These are phyloP conservation scores for Drosophila ironensis DNA, from an alignment of 1,140 invertebrate genomes.

Conservation along the genomic window DNA sequence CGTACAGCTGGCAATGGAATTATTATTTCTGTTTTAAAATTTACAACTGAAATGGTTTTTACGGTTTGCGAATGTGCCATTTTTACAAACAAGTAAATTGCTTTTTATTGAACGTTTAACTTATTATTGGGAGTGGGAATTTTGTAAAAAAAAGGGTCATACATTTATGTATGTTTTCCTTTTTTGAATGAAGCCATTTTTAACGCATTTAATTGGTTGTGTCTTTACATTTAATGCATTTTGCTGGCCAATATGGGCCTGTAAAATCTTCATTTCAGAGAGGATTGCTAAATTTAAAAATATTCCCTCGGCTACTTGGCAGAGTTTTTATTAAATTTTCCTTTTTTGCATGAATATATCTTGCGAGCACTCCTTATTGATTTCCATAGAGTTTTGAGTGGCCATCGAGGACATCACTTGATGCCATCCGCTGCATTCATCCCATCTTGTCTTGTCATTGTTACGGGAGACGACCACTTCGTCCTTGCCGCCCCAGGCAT, in stretches of 20 bases:
- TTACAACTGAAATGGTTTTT: conserved; percentile 1
- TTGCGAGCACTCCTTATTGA: conserved; percentile 42
- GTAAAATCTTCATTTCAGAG: too few species aligned
- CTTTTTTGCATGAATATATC: conserved; percentile 7
- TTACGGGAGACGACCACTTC: conserved; percentile 34
- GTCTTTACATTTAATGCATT: too few species aligned
- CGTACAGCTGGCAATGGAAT: conserved; percentile 9
- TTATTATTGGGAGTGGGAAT: too few species aligned
- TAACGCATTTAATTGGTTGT: too few species aligned
- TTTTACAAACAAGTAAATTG: neutral
- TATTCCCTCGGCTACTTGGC: too few species aligned
- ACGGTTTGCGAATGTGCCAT: neutral
- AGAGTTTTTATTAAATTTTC: too few species aligned
- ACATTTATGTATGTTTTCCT: too few species aligned
- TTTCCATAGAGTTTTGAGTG: conserved; percentile 39
- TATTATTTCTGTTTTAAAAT: conserved; percentile 9
- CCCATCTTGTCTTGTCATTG: conserved; percentile 62
- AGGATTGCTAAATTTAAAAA: too few species aligned
- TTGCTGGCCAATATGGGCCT: too few species aligned
- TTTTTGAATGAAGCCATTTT: too few species aligned
- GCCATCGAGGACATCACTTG: conserved; percentile 31
- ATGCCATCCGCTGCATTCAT: conserved; percentile 27
- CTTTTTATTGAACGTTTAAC: too few species aligned
- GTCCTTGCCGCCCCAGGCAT: neutral
- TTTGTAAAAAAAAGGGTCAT: too few species aligned